A percentile compares a stretch with the other conserved stretches of the same genome.
Conservation (phyloP, 2,888 invertebrate species). For the Microdon myrmicae region DNA sequence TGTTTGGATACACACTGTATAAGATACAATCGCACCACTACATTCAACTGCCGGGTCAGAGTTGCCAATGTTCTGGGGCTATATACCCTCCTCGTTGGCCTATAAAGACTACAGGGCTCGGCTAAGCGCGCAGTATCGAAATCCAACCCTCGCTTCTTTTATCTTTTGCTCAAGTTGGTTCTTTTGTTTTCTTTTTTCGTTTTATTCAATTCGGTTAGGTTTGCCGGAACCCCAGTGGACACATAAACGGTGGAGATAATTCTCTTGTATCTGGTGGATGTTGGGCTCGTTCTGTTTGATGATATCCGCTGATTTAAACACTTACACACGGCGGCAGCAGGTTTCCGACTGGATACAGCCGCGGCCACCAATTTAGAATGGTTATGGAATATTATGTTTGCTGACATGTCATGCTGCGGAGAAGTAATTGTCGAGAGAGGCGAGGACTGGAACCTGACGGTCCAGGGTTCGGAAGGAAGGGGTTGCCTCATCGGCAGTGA, state of each 20-base stretch:
- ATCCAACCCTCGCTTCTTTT: conserved; percentile 24
- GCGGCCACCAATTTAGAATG: conserved; percentile 23
- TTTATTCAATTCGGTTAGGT: too few relatives aligned
- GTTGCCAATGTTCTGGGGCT: conserved; percentile 35
- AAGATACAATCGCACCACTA: conserved; percentile 17
- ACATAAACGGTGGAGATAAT: conserved; percentile 47
- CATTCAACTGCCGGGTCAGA: neutral
- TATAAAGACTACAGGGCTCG: conserved; percentile 11
- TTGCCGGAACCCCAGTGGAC: conserved; percentile 25
- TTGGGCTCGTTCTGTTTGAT: conserved; percentile 39
- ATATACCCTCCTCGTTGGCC: conserved; percentile 46
- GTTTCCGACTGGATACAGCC: conserved; percentile 28
- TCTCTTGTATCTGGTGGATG: conserved; percentile 50
- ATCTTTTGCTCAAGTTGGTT: too few relatives aligned
- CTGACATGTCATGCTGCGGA: conserved; percentile 43
- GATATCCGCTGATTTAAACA: conserved; percentile 42
- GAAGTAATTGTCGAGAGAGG: conserved; percentile 36
- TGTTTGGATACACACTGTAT: conserved; percentile 26
- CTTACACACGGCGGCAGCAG: conserved; percentile 45
- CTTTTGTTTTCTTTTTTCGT: conserved; percentile 9
- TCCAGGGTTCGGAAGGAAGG: conserved; percentile 9
- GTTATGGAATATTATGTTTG: conserved; percentile 41
- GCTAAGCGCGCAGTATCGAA: conserved; percentile 39
- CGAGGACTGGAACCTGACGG: neutral
- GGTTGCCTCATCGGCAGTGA: conserved; percentile 1